Conservation (phyloP, 2,797 vertebrate genomes). For the Chaenodraco wilsoni region DNA sequence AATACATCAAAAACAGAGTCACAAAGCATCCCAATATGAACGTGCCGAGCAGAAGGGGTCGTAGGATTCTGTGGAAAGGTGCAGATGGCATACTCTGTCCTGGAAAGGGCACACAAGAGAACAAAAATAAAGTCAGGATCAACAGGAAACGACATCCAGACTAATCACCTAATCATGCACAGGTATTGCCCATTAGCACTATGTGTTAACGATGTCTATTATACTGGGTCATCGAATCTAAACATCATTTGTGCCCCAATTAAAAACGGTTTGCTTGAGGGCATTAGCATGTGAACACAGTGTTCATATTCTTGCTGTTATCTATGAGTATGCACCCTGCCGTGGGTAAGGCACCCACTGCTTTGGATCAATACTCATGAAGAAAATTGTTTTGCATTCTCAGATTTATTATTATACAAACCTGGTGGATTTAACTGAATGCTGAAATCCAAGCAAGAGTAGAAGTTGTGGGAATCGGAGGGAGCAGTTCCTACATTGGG, state of each 20-base stretch:
- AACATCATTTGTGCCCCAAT: conserved; percentile 14
- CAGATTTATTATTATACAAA: conserved; percentile 55
- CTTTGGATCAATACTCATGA: conserved; percentile 13
- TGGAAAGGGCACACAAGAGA: conserved; percentile 69
- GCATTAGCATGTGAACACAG: conserved; percentile 11
- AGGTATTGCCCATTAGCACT: background rate
- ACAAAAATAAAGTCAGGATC: conserved; percentile 23
- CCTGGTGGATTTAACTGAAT: conserved; percentile 79
- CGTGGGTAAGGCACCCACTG: background rate
- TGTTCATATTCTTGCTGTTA: conserved; percentile 8
- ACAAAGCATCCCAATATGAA: conserved; percentile 95
- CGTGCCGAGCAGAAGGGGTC: conserved; percentile 93
- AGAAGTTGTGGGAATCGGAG: conserved; percentile 38
- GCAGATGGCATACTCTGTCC: conserved; percentile 97
- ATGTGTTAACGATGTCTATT: conserved; percentile 2
- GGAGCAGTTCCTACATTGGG: conserved; percentile 64
- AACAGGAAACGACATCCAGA: conserved; percentile 19
- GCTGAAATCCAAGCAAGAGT: conserved; percentile 78
- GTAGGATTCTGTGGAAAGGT: conserved; percentile 95
- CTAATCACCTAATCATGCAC: background rate
- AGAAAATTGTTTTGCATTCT: background rate
- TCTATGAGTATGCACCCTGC: background rate
- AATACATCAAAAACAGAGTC: conserved; percentile 96
- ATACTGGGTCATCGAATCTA: conserved; percentile 10
- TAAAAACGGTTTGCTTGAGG: conserved; percentile 10